Evolutionary conservation across 2,888 invertebrate species (phyloP).

Genomic region (Schrankia costaestrigalis): DNA sequence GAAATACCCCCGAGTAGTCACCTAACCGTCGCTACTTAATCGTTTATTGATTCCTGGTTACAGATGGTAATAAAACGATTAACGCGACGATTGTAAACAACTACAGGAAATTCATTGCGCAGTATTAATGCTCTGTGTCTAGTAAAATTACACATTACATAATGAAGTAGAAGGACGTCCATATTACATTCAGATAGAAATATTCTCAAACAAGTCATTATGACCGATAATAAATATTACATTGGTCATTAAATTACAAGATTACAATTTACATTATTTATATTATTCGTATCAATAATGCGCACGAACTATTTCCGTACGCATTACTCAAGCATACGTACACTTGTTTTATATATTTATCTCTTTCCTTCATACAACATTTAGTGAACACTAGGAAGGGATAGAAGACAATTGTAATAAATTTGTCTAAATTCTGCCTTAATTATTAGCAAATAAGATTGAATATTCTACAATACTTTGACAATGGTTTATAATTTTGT

Average conservation of each 20-base stretch:
- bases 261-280: constrained; percentile 25
- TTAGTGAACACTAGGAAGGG: constrained; percentile 31
- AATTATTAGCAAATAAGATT: constrained; percentile 3
- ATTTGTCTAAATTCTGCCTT: constrained; percentile 5
- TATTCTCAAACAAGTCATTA: constrained; percentile 24
- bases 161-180: constrained; percentile 5
- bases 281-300: constrained; percentile 3
- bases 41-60: too few relatives aligned
- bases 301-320: too few relatives aligned
- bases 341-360: constrained; percentile 20
- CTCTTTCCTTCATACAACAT: constrained; percentile 23
- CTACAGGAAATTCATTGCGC: too few relatives aligned
- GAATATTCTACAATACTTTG: too few relatives aligned
- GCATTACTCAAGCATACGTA: constrained; percentile 29
- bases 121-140: too few relatives aligned
- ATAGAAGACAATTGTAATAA: constrained; percentile 16
- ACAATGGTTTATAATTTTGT: too few relatives aligned
- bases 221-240: constrained; percentile 30
- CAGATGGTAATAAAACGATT: too few relatives aligned
- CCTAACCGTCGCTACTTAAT: too few relatives aligned
- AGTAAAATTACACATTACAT: not conserved
- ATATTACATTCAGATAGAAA: constrained; percentile 18
- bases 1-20: too few relatives aligned
- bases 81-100: too few relatives aligned
- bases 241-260: constrained; percentile 38